Base-by-base conservation (phyloP, 2,888 invertebrate species). In the Ophioninae sp. region DNA sequence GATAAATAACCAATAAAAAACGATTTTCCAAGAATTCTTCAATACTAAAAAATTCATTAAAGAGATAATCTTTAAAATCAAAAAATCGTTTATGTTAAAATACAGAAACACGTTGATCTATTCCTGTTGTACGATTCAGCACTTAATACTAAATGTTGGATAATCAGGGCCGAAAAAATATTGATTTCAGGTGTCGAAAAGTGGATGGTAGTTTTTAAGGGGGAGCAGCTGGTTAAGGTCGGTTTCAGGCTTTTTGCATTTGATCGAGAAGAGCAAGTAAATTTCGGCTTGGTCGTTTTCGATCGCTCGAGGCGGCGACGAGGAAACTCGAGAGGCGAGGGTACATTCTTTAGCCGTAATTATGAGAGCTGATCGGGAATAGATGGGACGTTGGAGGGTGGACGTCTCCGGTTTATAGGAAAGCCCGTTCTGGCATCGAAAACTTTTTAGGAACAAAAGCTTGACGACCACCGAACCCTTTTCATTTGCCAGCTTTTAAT, bases 401-500 rank as follows among this genome's bases (percentile, higher is more conserved):
- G 51, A 37, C 20, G 23, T 74, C 58, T 67, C n/a, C 23, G 10
- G 58, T 64, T n/a, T 23, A 63, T 44, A 30, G 20, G 20, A 51
- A 10, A 39, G 63, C 13, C 9, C 68, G 58, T 58, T 56, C 80
- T 75, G 63, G 67, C 79, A 78, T 67, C 79, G 74, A 78, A 83
- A 86, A 84, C 73, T 86, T 85, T 84, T 81, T 81, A 65, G 22
- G 74, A 80, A 85, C 84, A 85, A 86, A 85, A 85, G 86, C 79
- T 79, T 56, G 83, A 71, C 79, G 73, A 84, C 83, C 81, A 72
- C 76, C 37, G 79, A 74, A 69, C 80, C 83, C 82, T 85, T 86
- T 82, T 84, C 85, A 85, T 86, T 84, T 84, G 61, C 72, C 81
- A 79, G 69, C 84, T 84, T 84, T 84, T 85, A 84, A 85, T 85